A percentile compares a stretch with the other conserved stretches of the same genome.
These are phyloP conservation scores for Caenorhabditis angaria DNA, from an alignment of 2,888 invertebrate species.

Conservation along the genomic window DNA sequence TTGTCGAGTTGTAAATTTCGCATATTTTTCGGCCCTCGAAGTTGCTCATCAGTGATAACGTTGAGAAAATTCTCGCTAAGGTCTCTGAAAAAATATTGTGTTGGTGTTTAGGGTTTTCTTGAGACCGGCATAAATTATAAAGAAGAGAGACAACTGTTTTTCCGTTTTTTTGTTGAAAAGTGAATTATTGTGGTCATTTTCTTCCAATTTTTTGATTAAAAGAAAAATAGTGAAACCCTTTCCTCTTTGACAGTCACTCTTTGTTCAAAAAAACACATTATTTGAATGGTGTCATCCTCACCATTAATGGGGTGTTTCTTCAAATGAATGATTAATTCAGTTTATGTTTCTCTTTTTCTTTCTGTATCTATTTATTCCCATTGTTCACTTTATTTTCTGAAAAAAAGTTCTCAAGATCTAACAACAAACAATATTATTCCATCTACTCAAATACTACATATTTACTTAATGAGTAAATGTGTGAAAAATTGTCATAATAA, in stretches of 20 bases:
- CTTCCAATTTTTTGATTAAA: too few species aligned
- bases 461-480: conserved; percentile 2
- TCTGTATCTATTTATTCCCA: not conserved
- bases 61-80: conserved; percentile 83
- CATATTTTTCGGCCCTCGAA: conserved; percentile 60
- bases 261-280: not conserved
- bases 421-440: too few species aligned
- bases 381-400: not conserved
- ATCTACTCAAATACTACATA: not conserved
- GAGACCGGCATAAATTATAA: not conserved
- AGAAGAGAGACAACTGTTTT: too few species aligned
- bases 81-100: conserved; percentile 60
- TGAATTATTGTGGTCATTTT: too few species aligned
- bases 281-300: conserved; percentile 1
- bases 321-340: not conserved
- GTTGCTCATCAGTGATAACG: conserved; percentile 79
- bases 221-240: too few species aligned
- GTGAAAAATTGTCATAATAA: conserved; percentile 1
- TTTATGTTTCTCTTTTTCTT: not conserved
- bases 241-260: not conserved
- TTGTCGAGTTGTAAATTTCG: conserved; percentile 87
- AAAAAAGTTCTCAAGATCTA: not conserved
- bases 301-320: not conserved
- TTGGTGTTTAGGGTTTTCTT: not conserved
- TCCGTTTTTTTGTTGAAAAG: too few species aligned